Conservation (phyloP, 2,888 invertebrate genomes). For the Portevinia maculata region DNA sequence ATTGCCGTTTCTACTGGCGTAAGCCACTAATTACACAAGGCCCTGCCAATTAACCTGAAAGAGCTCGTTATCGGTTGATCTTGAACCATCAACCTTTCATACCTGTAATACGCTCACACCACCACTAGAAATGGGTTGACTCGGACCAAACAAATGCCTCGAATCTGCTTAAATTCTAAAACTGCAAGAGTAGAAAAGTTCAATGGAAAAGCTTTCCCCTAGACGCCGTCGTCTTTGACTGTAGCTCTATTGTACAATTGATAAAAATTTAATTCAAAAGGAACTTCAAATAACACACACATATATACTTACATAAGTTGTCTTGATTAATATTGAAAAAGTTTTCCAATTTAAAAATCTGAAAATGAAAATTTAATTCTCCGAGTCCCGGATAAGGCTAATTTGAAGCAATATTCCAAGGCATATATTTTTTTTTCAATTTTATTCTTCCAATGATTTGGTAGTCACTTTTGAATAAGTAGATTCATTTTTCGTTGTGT, state of each 20-base stretch:
- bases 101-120: too few species aligned
- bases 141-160: background rate
- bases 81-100: too few species aligned
- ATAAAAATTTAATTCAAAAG: constrained; percentile 13
- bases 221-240: background rate
- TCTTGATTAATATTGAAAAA: constrained; percentile 30
- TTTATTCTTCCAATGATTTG: constrained; percentile 3
- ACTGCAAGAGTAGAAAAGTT: constrained; percentile 1
- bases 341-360: constrained; percentile 24
- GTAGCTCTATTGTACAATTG: background rate
- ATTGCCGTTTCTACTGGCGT: too few species aligned
- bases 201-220: constrained; percentile 15
- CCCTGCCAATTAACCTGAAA: too few species aligned
- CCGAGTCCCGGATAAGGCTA: constrained; percentile 6
- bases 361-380: constrained; percentile 23
- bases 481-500: background rate
- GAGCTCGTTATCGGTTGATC: too few species aligned
- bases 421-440: background rate
- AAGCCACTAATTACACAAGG: too few species aligned
- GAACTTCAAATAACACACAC: background rate
- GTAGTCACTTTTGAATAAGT: background rate
- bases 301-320: background rate
- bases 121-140: too few species aligned
- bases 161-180: background rate
- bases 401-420: background rate